Conservation (phyloP, 2,888 invertebrate species). For the Mythimna pallens region DNA sequence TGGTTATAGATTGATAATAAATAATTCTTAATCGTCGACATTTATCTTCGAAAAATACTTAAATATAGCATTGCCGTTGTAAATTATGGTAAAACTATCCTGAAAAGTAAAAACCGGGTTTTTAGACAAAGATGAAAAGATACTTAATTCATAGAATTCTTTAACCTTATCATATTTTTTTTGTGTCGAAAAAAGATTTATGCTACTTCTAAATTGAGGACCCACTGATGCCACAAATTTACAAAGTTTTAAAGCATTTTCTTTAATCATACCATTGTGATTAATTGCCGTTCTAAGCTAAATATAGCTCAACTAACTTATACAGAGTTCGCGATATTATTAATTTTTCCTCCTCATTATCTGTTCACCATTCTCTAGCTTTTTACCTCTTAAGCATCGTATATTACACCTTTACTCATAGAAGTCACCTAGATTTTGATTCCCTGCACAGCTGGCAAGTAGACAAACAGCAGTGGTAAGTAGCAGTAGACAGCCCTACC, state of each 20-base stretch:
- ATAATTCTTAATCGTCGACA: conserved; percentile 35
- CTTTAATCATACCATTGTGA: neutral
- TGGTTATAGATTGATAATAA: conserved; percentile 40
- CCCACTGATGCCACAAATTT: neutral
- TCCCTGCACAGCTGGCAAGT: conserved; percentile 33
- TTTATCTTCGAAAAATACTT: conserved; percentile 30
- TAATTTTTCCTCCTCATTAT: neutral
- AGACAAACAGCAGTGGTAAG: conserved; percentile 48
- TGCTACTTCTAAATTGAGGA: neutral
- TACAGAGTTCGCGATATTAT: neutral
- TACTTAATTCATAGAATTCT: conserved; percentile 23
- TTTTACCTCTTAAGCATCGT: no score
- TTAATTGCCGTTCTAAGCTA: neutral
- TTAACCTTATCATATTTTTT: conserved; percentile 17
- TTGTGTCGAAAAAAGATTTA: conserved; percentile 12
- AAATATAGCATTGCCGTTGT: conserved; percentile 15
- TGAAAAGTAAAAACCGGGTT: conserved; percentile 22
- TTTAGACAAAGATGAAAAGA: conserved; percentile 7
- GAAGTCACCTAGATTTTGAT: conserved; percentile 7
- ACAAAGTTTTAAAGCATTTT: neutral
- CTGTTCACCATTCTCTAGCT: neutral
- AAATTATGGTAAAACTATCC: conserved; percentile 34
- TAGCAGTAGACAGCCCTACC: conserved; percentile 64
- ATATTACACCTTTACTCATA: neutral
- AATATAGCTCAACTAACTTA: neutral